A percentile compares a stretch with the other conserved stretches of the same genome.
Evolutionary conservation across 2,797 vertebrate species (phyloP).

Genomic region (Acanthornis magna): DNA sequence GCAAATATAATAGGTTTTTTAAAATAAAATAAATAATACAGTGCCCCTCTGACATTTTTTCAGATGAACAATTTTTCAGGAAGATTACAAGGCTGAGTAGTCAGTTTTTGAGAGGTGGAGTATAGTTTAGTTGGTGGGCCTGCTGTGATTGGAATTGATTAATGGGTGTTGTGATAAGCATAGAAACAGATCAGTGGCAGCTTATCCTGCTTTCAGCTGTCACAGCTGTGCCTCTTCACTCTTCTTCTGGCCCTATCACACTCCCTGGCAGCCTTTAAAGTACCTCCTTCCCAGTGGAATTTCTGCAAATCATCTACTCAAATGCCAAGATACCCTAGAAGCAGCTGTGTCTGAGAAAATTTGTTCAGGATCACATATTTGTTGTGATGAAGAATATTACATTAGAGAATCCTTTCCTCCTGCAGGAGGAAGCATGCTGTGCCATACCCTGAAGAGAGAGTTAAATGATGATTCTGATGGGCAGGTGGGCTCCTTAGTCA

Average conservation of each 20-base stretch:
- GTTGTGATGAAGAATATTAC: slow-evolving; percentile 19
- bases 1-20: background rate
- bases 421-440: background rate
- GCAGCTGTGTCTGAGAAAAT: slow-evolving; percentile 64
- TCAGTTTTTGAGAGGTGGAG: slow-evolving; percentile 56
- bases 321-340: slow-evolving; percentile 64
- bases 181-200: slow-evolving; percentile 65
- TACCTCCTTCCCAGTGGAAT: slow-evolving; percentile 69
- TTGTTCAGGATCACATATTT: slow-evolving; percentile 17
- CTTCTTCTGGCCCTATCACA: slow-evolving; percentile 49
- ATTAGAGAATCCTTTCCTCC: background rate
- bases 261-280: slow-evolving; percentile 59
- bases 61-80: slow-evolving; percentile 43
- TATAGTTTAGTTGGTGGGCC: slow-evolving; percentile 54
- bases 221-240: slow-evolving; percentile 72
- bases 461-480: background rate
- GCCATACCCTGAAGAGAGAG: background rate
- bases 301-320: slow-evolving; percentile 67
- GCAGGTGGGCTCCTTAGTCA: background rate
- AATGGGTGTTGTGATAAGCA: slow-evolving; percentile 71
- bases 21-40: background rate
- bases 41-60: background rate
- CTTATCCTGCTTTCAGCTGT: slow-evolving; percentile 73
- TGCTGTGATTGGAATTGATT: slow-evolving; percentile 70
- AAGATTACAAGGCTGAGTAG: slow-evolving; percentile 56